Percentiles rank a stretch among this genome's conserved stretches.
Evolutionary conservation across 2,888 invertebrate species (phyloP).

Genomic region (Sarcophaga carnaria): DNA sequence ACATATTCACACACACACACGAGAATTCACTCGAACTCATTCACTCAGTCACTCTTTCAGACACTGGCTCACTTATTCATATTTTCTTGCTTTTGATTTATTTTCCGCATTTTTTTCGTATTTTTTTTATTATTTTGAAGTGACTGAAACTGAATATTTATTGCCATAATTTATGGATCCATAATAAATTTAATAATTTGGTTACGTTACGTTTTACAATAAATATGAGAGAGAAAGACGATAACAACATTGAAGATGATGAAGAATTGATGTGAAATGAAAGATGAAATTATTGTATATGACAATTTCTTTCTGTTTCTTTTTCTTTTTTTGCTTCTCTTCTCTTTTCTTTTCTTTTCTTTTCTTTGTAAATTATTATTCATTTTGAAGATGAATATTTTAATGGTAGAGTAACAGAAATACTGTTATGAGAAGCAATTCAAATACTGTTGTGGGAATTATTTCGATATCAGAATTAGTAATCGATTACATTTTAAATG

Average conservation of each 20-base stretch:
- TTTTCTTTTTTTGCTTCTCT: too few relatives aligned
- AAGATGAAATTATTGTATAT: conserved; percentile 15
- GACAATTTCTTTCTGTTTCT: conserved; percentile 17
- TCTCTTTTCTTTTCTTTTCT: too few relatives aligned
- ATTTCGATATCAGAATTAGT: too few relatives aligned
- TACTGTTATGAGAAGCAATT: too few relatives aligned
- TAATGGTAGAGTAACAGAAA: too few relatives aligned
- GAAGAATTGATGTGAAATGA: background rate
- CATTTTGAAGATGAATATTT: conserved; percentile 20
- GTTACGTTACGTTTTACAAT: background rate
- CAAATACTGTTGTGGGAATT: too few relatives aligned
- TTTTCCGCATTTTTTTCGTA: background rate
- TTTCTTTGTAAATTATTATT: conserved; percentile 31
- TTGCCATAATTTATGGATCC: conserved; percentile 57
- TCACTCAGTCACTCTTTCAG: background rate
- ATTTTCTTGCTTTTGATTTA: background rate
- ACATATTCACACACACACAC: background rate
- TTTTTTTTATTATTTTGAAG: background rate
- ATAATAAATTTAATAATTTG: conserved; percentile 50
- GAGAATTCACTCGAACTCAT: background rate
- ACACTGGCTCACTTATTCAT: background rate
- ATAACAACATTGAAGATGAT: background rate
- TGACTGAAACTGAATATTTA: conserved; percentile 43
- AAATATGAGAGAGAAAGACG: conserved; percentile 3
- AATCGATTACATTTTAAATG: too few relatives aligned